phyloP scores from a whole-genome alignment of 2,888 invertebrate species.

The Netelia virgata region DNA sequence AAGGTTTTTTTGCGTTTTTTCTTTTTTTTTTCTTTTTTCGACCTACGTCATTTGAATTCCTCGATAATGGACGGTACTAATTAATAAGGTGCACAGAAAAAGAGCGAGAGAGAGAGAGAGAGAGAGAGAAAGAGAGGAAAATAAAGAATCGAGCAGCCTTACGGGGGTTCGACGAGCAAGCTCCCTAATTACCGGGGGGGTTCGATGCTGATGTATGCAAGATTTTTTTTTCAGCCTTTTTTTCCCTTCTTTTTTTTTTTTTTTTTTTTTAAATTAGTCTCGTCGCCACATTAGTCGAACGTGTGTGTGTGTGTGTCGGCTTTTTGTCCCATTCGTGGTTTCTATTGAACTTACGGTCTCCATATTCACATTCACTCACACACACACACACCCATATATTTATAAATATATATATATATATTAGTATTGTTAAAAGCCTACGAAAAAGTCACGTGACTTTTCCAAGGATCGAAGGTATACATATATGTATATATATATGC shows the following conservation, averaged over 20 bases:
- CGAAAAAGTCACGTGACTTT: constrained; percentile 55
- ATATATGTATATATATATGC: not conserved
- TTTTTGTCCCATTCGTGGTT: constrained; percentile 53
- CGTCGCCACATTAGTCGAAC: constrained; percentile 44
- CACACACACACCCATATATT: constrained; percentile 34
- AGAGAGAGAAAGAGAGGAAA: not conserved
- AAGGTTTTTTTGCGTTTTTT: not conserved
- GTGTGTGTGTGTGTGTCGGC: not conserved
- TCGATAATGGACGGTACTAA: constrained; percentile 66
- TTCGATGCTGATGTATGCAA: constrained; percentile 34
- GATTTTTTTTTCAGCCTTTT: too few relatives aligned
- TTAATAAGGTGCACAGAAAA: constrained; percentile 61
- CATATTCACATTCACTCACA: constrained; percentile 22
- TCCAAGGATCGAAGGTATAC: constrained; percentile 35
- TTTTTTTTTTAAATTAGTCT: constrained; percentile 65
- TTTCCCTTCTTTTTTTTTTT: constrained; percentile 41
- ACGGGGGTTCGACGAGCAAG: constrained; percentile 14
- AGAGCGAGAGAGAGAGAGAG: not conserved
- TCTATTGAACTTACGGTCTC: constrained; percentile 51
- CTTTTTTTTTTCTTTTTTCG: constrained; percentile 9
- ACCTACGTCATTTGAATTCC: constrained; percentile 60
- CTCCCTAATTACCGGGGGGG: constrained; percentile 55
- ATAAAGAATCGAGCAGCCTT: constrained; percentile 2
- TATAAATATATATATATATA: constrained; percentile 26
- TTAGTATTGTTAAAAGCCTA: constrained; percentile 30